Percentiles rank a stretch among this genome's conserved stretches.
These are phyloP conservation scores for Strigops habroptila DNA, from an alignment of 2,113 vertebrate genomes.

Conservation along the genomic window DNA sequence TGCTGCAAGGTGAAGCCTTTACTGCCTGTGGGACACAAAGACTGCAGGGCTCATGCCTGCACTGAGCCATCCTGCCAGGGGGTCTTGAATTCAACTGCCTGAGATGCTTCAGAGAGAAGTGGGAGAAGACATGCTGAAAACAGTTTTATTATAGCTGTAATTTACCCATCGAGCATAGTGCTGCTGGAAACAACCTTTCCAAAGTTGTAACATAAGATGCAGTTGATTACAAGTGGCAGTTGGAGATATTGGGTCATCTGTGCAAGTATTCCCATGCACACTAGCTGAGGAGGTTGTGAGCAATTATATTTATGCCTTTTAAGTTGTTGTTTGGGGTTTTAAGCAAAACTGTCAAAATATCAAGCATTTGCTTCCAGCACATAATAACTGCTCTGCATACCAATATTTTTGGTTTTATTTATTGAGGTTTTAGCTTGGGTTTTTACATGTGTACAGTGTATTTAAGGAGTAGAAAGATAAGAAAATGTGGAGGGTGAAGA, in stretches of 20 bases:
- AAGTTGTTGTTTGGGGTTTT: neutral
- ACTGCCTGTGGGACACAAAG: neutral
- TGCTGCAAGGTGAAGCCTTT: neutral
- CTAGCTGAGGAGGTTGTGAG: neutral
- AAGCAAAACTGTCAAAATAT: neutral
- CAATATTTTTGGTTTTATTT: slow-evolving; percentile 38
- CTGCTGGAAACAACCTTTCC: neutral
- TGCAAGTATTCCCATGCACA: neutral
- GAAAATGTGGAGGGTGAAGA: neutral
- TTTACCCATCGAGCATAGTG: neutral
- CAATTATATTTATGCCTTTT: neutral
- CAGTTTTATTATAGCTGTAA: slow-evolving; percentile 8
- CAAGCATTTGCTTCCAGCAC: slow-evolving; percentile 28
- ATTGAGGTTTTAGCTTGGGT: slow-evolving; percentile 61
- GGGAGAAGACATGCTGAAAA: neutral
- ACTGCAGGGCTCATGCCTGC: neutral
- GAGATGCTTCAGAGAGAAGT: neutral
- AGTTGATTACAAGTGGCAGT: neutral
- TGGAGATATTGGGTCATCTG: neutral
- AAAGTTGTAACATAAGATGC: neutral
- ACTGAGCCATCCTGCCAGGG: neutral
- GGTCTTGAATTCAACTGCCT: neutral
- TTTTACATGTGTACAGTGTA: slow-evolving; percentile 70
- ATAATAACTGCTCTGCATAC: slow-evolving; percentile 53
- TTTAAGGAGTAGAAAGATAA: slow-evolving; percentile 28